Evolutionary conservation across 2,888 invertebrate species (phyloP).

Genomic region (Salticus scenicus): DNA sequence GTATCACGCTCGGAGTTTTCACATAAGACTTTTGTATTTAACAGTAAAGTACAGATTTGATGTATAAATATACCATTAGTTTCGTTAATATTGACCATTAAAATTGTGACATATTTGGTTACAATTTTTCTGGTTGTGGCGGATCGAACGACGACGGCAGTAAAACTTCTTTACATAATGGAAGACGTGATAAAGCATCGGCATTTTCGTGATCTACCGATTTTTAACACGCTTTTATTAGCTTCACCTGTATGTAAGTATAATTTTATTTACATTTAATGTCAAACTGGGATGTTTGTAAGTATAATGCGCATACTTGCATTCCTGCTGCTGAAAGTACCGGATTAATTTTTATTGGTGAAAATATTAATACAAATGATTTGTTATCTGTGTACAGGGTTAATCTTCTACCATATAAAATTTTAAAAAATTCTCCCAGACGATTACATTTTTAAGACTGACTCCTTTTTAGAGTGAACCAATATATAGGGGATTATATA

Average conservation of each 20-base stretch:
- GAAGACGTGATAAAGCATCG: no score
- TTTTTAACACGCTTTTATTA: no score
- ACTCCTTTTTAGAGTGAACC: no score
- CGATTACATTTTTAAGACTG: no score
- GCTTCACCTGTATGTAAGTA: no score
- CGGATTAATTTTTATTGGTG: background rate
- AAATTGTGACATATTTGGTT: no score
- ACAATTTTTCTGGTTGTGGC: no score
- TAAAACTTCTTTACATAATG: background rate
- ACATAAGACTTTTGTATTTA: background rate
- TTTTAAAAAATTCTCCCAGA: background rate
- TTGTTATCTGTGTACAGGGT: background rate
- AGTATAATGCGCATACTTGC: slow-evolving; percentile 72
- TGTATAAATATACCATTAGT: background rate
- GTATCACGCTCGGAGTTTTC: background rate
- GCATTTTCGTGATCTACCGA: no score
- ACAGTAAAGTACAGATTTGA: background rate
- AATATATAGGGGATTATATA: no score
- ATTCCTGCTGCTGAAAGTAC: background rate
- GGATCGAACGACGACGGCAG: no score
- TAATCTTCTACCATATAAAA: background rate
- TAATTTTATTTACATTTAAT: background rate
- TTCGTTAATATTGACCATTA: background rate
- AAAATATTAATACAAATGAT: background rate
- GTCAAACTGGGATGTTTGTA: background rate